Evolutionary conservation across 2,888 invertebrate species (phyloP).

Genomic region (Synergus japonicus): DNA sequence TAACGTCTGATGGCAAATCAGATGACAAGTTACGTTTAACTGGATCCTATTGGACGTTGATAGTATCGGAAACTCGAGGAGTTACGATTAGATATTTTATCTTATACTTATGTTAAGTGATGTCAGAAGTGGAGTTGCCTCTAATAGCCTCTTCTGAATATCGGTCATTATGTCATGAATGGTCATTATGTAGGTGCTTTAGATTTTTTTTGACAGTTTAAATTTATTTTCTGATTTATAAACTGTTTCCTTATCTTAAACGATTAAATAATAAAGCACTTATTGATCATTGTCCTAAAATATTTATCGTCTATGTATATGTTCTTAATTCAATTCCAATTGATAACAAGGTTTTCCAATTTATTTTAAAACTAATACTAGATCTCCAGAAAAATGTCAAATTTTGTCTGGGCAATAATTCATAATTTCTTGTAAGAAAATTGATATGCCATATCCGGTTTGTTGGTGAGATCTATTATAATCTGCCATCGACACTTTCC

Average conservation of each 20-base stretch:
- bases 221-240: neutral
- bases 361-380: too few relatives aligned
- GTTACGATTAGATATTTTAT: constrained; percentile 24
- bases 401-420: neutral
- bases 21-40: constrained; percentile 74
- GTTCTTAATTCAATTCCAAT: too few relatives aligned
- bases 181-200: neutral
- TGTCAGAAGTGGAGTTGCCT: neutral
- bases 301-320: too few relatives aligned
- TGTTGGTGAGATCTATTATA: constrained; percentile 20
- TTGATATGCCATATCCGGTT: neutral
- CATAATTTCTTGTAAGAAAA: neutral
- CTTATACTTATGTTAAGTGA: neutral
- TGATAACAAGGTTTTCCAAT: too few relatives aligned
- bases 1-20: constrained; percentile 64
- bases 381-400: too few relatives aligned
- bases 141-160: neutral
- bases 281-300: too few relatives aligned
- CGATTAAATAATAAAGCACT: neutral
- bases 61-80: constrained; percentile 56
- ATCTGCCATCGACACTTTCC: constrained; percentile 32
- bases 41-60: constrained; percentile 70
- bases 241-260: neutral
- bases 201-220: neutral
- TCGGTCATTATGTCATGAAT: too few relatives aligned